Conservation (phyloP, 2,113 vertebrate genomes). For the Mastomys coucha region DNA sequence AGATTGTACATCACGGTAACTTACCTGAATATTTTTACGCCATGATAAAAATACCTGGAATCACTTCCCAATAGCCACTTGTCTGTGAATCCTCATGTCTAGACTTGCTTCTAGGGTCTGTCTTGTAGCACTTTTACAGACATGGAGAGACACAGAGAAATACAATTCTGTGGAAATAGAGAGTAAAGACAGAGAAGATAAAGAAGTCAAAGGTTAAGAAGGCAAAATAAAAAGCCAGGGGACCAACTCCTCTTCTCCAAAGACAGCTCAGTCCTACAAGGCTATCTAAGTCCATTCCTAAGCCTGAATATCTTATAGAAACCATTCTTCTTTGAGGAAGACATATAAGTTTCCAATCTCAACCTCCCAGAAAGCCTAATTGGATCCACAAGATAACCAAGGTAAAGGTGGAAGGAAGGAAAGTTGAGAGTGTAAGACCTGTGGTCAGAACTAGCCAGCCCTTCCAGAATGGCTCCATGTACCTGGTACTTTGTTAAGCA, state of each 20-base stretch:
- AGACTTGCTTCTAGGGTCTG: background rate
- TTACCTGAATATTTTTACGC: no score
- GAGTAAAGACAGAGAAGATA: background rate
- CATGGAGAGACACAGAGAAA: background rate
- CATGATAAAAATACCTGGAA: background rate
- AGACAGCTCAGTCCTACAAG: background rate
- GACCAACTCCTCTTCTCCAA: background rate
- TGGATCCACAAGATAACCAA: background rate
- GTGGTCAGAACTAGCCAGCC: rapidly evolving
- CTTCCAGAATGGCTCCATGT: background rate
- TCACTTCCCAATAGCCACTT: background rate
- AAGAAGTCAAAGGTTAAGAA: background rate
- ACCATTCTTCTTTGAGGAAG: background rate
- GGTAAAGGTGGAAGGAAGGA: background rate
- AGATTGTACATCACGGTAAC: background rate
- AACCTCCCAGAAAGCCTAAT: background rate
- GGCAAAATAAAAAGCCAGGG: background rate
- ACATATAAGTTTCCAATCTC: background rate
- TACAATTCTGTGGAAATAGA: background rate
- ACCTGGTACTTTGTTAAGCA: background rate
- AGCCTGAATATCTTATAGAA: background rate
- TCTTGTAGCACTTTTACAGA: background rate
- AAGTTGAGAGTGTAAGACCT: rapidly evolving
- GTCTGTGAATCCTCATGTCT: background rate
- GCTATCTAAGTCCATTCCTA: background rate